Conservation (phyloP, 2,797 vertebrate species). For the Chelon auratus region DNA sequence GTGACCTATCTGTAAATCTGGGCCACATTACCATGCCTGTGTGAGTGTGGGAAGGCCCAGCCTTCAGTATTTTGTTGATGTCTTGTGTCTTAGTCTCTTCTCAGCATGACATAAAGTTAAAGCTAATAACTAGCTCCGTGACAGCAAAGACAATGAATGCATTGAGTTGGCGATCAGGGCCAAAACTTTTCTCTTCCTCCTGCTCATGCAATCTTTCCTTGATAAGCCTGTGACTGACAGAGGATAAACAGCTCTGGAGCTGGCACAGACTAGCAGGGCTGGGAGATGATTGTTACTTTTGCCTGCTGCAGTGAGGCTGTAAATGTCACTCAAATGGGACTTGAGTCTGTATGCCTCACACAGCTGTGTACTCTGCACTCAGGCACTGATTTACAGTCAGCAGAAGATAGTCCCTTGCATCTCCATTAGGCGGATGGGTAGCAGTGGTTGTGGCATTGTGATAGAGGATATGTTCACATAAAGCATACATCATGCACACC, state of each 20-base stretch:
- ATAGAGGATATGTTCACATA: constrained; percentile 39
- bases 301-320: constrained; percentile 26
- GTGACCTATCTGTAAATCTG: constrained; percentile 30
- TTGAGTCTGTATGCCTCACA: constrained; percentile 25
- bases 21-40: constrained; percentile 14
- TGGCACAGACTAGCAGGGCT: constrained; percentile 30
- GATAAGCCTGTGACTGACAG: constrained; percentile 38
- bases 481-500: constrained; percentile 42
- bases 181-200: not conserved
- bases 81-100: constrained; percentile 58
- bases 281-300: constrained; percentile 45
- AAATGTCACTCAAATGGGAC: constrained; percentile 41
- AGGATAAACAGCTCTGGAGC: constrained; percentile 42
- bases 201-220: constrained; percentile 5
- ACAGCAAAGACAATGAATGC: constrained; percentile 59
- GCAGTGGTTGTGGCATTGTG: constrained; percentile 37
- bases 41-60: constrained; percentile 29
- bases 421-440: constrained; percentile 43
- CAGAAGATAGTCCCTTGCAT: constrained; percentile 19
- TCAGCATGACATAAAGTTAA: constrained; percentile 65
- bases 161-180: constrained; percentile 10
- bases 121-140: constrained; percentile 52
- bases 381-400: constrained; percentile 43
- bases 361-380: constrained; percentile 30
- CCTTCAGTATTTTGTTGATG: constrained; percentile 61